phyloP scores from a whole-genome alignment of 1,140 invertebrate species.

The Drosophila mauritiana region DNA sequence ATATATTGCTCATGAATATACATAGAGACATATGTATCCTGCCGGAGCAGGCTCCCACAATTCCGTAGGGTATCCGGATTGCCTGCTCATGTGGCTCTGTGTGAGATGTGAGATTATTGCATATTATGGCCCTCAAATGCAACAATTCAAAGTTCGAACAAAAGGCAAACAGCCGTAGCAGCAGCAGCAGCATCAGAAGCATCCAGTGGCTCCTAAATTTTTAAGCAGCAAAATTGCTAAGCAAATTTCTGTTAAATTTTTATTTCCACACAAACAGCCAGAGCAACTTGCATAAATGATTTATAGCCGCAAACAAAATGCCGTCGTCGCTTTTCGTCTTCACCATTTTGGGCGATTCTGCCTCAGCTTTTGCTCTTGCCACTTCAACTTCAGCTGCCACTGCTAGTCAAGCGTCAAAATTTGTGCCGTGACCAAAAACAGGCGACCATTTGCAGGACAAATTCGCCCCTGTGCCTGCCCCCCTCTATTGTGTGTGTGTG shows the following conservation, averaged over 20 bases:
- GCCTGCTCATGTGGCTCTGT: conserved; percentile 2
- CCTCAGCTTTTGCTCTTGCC: conserved; percentile 3
- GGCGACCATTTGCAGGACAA: conserved; percentile 64
- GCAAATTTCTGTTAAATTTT: conserved; percentile 73
- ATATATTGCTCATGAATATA: conserved; percentile 81
- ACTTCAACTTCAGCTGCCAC: conserved; percentile 57
- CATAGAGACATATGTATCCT: conserved; percentile 64
- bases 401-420: conserved; percentile 81
- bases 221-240: conserved; percentile 81
- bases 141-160: conserved; percentile 55
- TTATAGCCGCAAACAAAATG: conserved; percentile 74
- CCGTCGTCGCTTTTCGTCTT: conserved; percentile 33
- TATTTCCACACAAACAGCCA: conserved; percentile 70
- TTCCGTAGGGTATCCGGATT: neutral
- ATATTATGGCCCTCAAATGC: conserved; percentile 75
- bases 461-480: conserved; percentile 26
- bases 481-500: neutral
- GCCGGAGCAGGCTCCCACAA: conserved; percentile 18
- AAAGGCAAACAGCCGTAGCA: conserved; percentile 28
- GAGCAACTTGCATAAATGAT: conserved; percentile 80
- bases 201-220: conserved; percentile 58
- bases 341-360: conserved; percentile 24
- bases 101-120: conserved; percentile 69
- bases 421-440: conserved; percentile 80
- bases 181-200: neutral